These are phyloP conservation scores for Platyura marginata DNA, from an alignment of 1,140 invertebrate species.

Conservation along the genomic window DNA sequence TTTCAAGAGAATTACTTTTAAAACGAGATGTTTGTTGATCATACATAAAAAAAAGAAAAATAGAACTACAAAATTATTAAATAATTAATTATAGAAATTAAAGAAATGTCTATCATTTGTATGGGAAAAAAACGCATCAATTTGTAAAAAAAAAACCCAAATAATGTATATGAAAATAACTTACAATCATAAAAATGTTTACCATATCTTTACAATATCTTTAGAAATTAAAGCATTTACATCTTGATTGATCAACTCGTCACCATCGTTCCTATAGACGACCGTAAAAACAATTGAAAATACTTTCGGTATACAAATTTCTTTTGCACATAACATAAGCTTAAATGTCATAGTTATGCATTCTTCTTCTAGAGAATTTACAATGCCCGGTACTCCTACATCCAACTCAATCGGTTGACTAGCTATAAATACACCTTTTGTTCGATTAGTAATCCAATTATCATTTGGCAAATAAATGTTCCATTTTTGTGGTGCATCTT, in stretches of 20 bases:
- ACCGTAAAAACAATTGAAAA: neutral
- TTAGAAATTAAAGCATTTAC: neutral
- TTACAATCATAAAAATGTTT: neutral
- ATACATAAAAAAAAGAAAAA: too few species aligned
- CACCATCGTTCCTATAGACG: neutral
- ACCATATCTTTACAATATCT: neutral
- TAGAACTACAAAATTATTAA: too few species aligned
- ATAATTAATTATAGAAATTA: too few species aligned
- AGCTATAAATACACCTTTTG: neutral
- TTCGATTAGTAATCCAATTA: neutral
- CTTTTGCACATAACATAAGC: neutral
- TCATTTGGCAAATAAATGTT: slow-evolving; percentile 7
- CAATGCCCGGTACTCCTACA: slow-evolving; percentile 54
- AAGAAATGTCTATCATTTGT: too few species aligned
- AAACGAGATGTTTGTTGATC: too few species aligned
- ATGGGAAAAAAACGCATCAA: neutral
- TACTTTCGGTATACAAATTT: neutral
- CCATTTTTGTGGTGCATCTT: slow-evolving; percentile 47
- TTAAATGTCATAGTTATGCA: neutral
- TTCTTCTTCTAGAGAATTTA: neutral
- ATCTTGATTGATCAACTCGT: neutral
- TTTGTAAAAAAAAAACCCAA: neutral
- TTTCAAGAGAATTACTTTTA: too few species aligned
- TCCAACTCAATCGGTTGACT: slow-evolving; percentile 42
- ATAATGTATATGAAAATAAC: neutral